A percentile compares a stretch with the other conserved stretches of the same genome.
These are phyloP conservation scores for Germaria angustata DNA, from an alignment of 2,888 invertebrate genomes.

Conservation along the genomic window DNA sequence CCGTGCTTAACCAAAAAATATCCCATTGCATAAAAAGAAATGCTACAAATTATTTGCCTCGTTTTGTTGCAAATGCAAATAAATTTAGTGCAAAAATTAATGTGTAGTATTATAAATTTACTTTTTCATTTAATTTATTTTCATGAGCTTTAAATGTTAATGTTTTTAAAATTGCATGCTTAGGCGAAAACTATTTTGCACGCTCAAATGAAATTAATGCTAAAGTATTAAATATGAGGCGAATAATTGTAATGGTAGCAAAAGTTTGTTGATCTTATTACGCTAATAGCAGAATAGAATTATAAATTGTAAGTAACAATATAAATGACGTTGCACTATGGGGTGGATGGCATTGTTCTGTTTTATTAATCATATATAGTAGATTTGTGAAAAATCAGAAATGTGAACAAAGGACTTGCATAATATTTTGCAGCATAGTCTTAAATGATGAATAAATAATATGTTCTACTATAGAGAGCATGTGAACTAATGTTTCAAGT, in stretches of 20 bases:
- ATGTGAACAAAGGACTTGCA: too few species aligned
- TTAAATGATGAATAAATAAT: too few species aligned
- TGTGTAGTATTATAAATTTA: background rate
- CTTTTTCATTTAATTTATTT: background rate
- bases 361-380: too few species aligned
- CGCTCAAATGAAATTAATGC: conserved; percentile 26
- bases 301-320: background rate
- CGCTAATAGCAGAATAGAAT: conserved; percentile 6
- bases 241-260: background rate
- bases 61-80: background rate
- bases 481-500: too few species aligned
- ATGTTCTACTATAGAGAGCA: too few species aligned
- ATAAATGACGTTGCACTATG: background rate
- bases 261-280: background rate
- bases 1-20: background rate
- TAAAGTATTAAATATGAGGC: background rate
- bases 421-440: too few species aligned
- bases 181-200: conserved; percentile 31
- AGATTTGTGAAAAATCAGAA: too few species aligned
- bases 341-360: too few species aligned
- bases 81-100: background rate
- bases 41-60: background rate
- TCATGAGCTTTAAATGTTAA: too few species aligned
- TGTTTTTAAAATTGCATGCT: conserved; percentile 38
- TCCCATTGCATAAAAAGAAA: background rate